A percentile compares a stretch with the other conserved stretches of the same genome.
phyloP scores from a whole-genome alignment of 2,888 invertebrate species.

The Oscheius sp. region DNA sequence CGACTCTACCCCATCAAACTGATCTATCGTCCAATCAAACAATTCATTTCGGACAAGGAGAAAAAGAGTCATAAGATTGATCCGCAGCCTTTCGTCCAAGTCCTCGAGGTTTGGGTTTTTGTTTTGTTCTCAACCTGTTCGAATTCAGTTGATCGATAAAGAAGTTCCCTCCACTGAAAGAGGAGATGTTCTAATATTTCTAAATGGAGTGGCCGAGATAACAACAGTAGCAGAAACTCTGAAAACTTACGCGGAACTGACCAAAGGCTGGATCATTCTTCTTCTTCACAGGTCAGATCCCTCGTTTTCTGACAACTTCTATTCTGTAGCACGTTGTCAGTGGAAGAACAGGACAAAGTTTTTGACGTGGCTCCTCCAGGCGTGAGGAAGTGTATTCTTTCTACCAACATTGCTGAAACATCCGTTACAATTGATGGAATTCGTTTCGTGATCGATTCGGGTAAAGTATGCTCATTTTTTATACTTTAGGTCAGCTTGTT shows the following conservation, averaged over 20 bases:
- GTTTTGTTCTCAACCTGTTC: neutral
- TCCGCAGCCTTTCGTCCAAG: constrained; percentile 90
- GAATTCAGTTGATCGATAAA: constrained; percentile 82
- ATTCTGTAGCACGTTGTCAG: constrained; percentile 83
- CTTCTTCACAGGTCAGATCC: constrained; percentile 81
- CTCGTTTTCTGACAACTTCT: neutral
- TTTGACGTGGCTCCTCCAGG: constrained; percentile 95
- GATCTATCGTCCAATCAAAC: constrained; percentile 83
- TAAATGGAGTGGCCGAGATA: constrained; percentile 80
- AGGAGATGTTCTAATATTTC: constrained; percentile 93
- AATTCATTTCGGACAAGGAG: constrained; percentile 74
- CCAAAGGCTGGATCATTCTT: constrained; percentile 89
- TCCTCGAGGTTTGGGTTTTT: constrained; percentile 80
- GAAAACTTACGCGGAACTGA: constrained; percentile 83
- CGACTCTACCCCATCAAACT: constrained; percentile 91
- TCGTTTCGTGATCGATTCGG: constrained; percentile 95
- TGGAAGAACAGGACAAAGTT: constrained; percentile 94
- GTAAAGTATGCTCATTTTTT: constrained; percentile 78
- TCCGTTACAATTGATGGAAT: constrained; percentile 98
- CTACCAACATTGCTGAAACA: constrained; percentile 98
- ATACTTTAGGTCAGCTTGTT: neutral
- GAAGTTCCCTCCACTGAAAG: constrained; percentile 87
- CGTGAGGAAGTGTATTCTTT: constrained; percentile 93
- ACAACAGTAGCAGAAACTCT: constrained; percentile 70
- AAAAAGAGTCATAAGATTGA: constrained; percentile 83